Conservation (phyloP, 2,113 vertebrate genomes). For the Pteropus alecto region DNA sequence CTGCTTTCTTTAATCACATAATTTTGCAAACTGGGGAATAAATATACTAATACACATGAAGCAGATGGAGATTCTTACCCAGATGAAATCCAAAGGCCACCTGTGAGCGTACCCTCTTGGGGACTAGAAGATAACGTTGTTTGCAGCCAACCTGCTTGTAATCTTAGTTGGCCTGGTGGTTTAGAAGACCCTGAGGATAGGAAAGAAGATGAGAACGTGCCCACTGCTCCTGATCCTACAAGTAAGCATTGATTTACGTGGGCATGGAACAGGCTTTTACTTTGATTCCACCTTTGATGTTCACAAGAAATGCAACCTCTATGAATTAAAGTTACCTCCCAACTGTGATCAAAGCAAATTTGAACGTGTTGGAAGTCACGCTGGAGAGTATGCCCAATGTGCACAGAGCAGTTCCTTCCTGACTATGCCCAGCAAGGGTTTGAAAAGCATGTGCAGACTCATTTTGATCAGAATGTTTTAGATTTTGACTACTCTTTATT, state of each 20-base stretch:
- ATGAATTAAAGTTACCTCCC: conserved; percentile 96
- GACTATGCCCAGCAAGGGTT: conserved; percentile 96
- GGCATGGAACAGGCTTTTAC: conserved; percentile 92
- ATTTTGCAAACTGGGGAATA: conserved; percentile 72
- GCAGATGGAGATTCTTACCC: conserved; percentile 93
- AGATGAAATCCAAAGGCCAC: conserved; percentile 94
- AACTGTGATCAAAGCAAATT: conserved; percentile 98
- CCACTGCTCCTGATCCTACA: conserved; percentile 82
- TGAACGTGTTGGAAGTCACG: conserved; percentile 97
- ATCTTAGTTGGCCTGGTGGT: conserved; percentile 93
- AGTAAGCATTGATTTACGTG: conserved; percentile 84
- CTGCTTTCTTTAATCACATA: conserved; percentile 59
- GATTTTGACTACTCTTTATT: conserved; percentile 86
- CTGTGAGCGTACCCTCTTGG: conserved; percentile 91
- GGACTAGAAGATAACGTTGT: conserved; percentile 92
- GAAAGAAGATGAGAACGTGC: conserved; percentile 81
- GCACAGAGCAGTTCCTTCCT: conserved; percentile 96
- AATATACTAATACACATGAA: conserved; percentile 82
- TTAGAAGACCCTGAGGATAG: conserved; percentile 92
- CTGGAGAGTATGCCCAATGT: conserved; percentile 99
- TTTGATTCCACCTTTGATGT: conserved; percentile 95
- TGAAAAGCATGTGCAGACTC: conserved; percentile 95
- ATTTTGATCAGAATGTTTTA: conserved; percentile 92
- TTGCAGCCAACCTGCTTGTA: conserved; percentile 95
- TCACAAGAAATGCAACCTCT: conserved; percentile 97